phyloP scores from a whole-genome alignment of 2,113 vertebrate species.

The Ceuthmochares aereus region DNA sequence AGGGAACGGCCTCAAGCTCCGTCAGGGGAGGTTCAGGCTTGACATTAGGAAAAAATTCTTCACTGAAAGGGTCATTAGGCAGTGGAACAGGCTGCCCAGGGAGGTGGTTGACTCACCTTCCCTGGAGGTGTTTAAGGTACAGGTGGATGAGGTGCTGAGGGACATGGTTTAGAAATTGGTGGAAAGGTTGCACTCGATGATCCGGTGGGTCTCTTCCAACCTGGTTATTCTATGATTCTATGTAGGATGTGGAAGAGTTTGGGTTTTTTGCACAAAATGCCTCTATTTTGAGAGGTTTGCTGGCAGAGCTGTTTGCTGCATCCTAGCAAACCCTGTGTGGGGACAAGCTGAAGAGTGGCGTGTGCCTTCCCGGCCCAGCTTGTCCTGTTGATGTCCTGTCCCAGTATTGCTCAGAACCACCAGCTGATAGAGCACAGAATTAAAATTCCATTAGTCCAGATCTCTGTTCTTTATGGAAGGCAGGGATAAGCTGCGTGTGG shows the following conservation, averaged over 20 bases:
- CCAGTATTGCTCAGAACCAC: background rate
- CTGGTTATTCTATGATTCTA: no score
- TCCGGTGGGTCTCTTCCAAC: no score
- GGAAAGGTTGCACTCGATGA: no score
- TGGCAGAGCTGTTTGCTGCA: background rate
- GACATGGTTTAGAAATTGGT: no score
- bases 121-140: no score
- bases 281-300: background rate
- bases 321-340: background rate
- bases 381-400: background rate
- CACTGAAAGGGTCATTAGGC: no score
- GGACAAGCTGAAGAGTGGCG: background rate
- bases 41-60: no score
- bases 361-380: background rate
- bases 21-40: no score
- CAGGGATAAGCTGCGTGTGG: background rate
- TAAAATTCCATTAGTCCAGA: background rate
- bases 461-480: background rate
- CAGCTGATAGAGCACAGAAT: background rate
- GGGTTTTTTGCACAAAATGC: background rate
- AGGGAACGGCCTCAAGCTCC: no score
- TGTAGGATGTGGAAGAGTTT: background rate
- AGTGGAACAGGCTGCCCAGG: no score
- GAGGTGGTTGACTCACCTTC: no score
- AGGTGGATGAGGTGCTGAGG: no score